Percentiles rank a stretch among this genome's conserved stretches.
These are phyloP conservation scores for Polydrusus cervinus DNA, from an alignment of 2,888 invertebrate genomes.

Conservation along the genomic window DNA sequence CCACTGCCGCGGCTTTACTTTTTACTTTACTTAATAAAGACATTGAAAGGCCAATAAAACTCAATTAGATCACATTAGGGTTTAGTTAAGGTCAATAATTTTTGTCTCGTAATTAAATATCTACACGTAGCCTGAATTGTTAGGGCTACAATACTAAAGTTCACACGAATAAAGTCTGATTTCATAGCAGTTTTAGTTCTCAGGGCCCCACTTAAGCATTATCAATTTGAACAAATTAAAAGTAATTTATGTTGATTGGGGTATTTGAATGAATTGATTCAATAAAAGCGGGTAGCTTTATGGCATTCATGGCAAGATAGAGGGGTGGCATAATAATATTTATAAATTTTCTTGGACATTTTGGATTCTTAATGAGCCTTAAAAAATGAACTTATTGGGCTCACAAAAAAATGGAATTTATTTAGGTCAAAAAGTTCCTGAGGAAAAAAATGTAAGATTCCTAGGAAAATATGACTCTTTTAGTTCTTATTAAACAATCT, in stretches of 20 bases:
- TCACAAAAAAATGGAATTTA: too few relatives aligned
- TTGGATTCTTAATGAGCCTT: too few relatives aligned
- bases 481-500: too few relatives aligned
- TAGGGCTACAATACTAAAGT: neutral
- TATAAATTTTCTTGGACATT: too few relatives aligned
- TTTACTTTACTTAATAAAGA: too few relatives aligned
- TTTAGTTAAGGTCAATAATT: neutral
- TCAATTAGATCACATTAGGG: neutral
- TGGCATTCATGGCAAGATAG: neutral
- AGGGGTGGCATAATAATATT: too few relatives aligned
- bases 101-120: neutral
- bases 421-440: too few relatives aligned
- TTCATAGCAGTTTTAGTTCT: neutral
- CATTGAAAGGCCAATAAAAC: neutral
- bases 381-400: too few relatives aligned
- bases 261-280: neutral
- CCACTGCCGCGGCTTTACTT: too few relatives aligned
- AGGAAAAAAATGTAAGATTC: too few relatives aligned
- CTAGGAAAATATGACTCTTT: too few relatives aligned
- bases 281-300: neutral
- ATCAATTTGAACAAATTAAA: constrained; percentile 1
- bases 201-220: neutral
- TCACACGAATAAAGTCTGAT: neutral
- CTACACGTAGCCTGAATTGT: neutral
- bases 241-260: neutral